Base-by-base conservation (phyloP, 2,888 invertebrate genomes). In the Stenolophus ochropezus region DNA sequence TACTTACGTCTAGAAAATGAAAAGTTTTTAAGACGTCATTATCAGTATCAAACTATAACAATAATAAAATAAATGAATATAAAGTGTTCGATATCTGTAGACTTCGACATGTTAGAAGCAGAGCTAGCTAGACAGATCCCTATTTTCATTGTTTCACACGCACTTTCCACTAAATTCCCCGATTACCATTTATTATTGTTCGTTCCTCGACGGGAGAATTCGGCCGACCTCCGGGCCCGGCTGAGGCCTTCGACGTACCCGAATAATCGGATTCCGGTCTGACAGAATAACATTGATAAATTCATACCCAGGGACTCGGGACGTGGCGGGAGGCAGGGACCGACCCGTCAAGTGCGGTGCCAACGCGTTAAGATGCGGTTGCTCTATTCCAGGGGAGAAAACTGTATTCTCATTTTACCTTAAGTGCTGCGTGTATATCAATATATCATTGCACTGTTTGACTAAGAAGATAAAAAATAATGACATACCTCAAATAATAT, bases 251-350 rank as follows among this genome's bases (percentile, higher is more conserved):
- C 73, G 73, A 73, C 49, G 23, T 14, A 4, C 21, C 49, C 73
- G 51, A 73, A 73, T 79, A 79, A 79, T 79, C 79, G 79, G 69
- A 79, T 69, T 79, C 71, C 51, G 51, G 27, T 8, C 27, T 53
- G 71, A 79, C 53, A 69, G 76, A 76, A 79, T 49, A 79, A 79
- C 71, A 79, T 53, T 79, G 69, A 79, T 79, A 79, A 79, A 71
- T 79, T 79, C 78, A 65, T 61, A 78, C 78, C 61, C 49, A 53
- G 74, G 65, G 65, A 69, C 16, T 69, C 3, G 42, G 33, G 6
- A 69, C 42, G 65, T 42, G 65, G n/a, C n/a, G 42, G 65, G 65
- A 33, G 27, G 27, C 6, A 16, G 33, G 18, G 65, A 33, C 61
- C 61, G 2, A 69, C 27, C 65, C 11, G 16, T 33, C 27, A 69